Conservation (phyloP, 2,113 vertebrate genomes). For the Hirundichthys speculiger region DNA sequence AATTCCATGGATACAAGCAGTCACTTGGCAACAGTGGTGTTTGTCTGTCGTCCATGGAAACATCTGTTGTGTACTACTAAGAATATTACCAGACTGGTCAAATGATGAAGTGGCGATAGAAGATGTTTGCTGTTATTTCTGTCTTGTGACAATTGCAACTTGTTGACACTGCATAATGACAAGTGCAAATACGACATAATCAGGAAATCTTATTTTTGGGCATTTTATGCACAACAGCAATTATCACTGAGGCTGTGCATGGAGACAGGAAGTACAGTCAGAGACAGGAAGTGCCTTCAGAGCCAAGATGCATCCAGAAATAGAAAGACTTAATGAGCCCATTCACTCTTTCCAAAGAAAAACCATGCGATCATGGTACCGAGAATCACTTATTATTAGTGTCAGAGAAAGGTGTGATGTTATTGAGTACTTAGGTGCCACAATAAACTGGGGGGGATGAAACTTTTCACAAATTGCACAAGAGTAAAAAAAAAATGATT, state of each 20-base stretch:
- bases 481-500: too few relatives aligned
- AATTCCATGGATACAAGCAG: constrained; percentile 67
- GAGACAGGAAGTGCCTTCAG: constrained; percentile 26
- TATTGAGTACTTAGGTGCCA: too few relatives aligned
- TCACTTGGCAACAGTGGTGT: constrained; percentile 65
- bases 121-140: not conserved
- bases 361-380: too few relatives aligned
- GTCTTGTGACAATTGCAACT: not conserved
- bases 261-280: constrained; percentile 35
- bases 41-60: constrained; percentile 73
- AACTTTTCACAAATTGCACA: too few relatives aligned
- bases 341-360: too few relatives aligned
- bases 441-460: too few relatives aligned
- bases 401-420: too few relatives aligned
- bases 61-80: constrained; percentile 19
- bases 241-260: constrained; percentile 1
- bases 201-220: not conserved
- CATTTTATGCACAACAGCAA: not conserved
- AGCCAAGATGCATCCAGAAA: too few relatives aligned
- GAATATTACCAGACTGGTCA: constrained; percentile 3
- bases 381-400: too few relatives aligned
- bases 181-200: not conserved
- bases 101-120: not conserved
- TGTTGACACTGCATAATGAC: not conserved
- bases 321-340: too few relatives aligned